Conservation (phyloP, 2,888 invertebrate species). For the Sylvicola cinctus region DNA sequence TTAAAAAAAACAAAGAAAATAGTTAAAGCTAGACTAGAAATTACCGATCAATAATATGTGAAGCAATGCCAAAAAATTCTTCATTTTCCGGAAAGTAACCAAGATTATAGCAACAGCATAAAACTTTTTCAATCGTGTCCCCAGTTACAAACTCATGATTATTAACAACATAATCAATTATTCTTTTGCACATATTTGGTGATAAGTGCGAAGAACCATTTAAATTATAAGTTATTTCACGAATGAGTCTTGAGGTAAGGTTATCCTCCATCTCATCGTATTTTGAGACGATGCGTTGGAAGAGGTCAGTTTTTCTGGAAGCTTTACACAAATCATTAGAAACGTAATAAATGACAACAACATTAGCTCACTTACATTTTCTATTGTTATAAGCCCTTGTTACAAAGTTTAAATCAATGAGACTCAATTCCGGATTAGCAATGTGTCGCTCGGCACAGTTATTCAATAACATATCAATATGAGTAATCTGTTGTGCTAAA, state of each 20-base stretch:
- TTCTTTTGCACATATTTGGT: conserved; percentile 26
- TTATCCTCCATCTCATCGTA: conserved; percentile 16
- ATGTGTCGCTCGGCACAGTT: conserved; percentile 19
- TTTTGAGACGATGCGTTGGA: conserved; percentile 19
- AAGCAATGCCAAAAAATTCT: conserved; percentile 21
- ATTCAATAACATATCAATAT: conserved; percentile 18
- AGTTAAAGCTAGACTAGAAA: conserved; percentile 5
- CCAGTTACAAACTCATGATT: conserved; percentile 26
- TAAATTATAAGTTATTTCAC: conserved; percentile 25
- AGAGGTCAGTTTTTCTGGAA: conserved; percentile 18
- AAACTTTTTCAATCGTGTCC: conserved; percentile 29
- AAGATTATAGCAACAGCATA: conserved; percentile 28
- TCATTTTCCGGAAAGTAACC: conserved; percentile 28
- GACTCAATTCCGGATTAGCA: conserved; percentile 10
- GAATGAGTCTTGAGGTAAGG: conserved; percentile 26
- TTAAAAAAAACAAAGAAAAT: conserved; percentile 1
- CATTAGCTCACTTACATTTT: conserved; percentile 13
- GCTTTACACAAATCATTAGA: conserved; percentile 15
- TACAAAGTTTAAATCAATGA: conserved; percentile 17
- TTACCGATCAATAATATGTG: conserved; percentile 27
- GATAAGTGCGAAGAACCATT: conserved; percentile 22
- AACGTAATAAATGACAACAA: background rate
- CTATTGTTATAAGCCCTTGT: conserved; percentile 18
- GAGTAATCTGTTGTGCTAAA: conserved; percentile 14
- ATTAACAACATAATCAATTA: conserved; percentile 26